These are phyloP conservation scores for Acanthopleura granulata DNA, from an alignment of 2,888 invertebrate genomes.

Conservation along the genomic window DNA sequence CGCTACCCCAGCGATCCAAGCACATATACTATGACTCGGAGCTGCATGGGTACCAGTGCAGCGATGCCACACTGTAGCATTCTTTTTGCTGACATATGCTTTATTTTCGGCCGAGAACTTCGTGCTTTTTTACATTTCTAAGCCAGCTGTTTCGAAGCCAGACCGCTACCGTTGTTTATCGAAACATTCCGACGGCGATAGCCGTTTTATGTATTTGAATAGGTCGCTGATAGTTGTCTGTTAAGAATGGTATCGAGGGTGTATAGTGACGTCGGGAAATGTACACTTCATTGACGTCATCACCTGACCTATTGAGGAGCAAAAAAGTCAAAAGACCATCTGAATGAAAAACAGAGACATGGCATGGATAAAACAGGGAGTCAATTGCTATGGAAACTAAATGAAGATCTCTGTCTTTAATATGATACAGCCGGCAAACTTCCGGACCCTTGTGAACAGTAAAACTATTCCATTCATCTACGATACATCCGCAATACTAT, in stretches of 20 bases:
- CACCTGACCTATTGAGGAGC: not conserved
- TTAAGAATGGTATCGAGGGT: not conserved
- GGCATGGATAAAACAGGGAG: not conserved
- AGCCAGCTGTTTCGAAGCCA: constrained; percentile 1
- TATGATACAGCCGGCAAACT: too few species aligned
- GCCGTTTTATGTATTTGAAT: not conserved
- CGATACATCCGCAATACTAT: too few species aligned
- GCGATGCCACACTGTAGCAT: too few species aligned
- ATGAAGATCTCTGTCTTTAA: not conserved
- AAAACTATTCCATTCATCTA: too few species aligned
- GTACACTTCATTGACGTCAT: constrained; percentile 1
- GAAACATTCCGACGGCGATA: not conserved
- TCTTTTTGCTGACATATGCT: not conserved
- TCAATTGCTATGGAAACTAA: not conserved
- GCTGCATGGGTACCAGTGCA: too few species aligned
- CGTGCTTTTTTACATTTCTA: not conserved
- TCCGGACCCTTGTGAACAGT: too few species aligned
- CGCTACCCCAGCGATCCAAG: too few species aligned
- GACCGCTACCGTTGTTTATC: not conserved
- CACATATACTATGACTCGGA: too few species aligned
- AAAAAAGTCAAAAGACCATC: not conserved
- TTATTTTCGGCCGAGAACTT: not conserved
- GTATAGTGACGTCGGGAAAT: not conserved
- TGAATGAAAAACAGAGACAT: not conserved
- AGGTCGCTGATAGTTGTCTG: not conserved